Percentiles rank a stretch among this genome's conserved stretches.
Conservation (phyloP, 2,797 vertebrate genomes). For the Dermochelys coriacea region DNA sequence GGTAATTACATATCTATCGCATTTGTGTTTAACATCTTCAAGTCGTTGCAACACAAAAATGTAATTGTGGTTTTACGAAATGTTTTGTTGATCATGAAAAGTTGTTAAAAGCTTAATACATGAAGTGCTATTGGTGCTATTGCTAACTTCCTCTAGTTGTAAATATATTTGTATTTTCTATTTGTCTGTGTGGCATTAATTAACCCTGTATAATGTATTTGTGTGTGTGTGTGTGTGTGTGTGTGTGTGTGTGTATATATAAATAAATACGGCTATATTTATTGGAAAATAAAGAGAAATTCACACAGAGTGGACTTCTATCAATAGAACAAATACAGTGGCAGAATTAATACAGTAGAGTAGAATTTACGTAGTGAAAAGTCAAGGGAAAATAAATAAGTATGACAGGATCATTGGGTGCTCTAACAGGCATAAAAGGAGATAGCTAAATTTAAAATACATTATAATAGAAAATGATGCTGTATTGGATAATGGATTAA, state of each 20-base stretch:
- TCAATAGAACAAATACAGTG: neutral
- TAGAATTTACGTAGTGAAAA: neutral
- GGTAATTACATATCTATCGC: neutral
- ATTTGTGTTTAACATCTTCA: neutral
- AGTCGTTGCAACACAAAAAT: neutral
- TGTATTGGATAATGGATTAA: neutral
- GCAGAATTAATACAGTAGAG: neutral
- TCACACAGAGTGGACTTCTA: neutral
- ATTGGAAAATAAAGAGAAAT: neutral
- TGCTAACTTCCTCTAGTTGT: neutral
- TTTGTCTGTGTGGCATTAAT: neutral
- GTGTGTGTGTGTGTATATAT: too few relatives aligned
- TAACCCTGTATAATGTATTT: too few relatives aligned
- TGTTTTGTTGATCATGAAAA: neutral
- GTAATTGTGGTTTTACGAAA: neutral
- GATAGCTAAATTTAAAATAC: slow-evolving; percentile 14
- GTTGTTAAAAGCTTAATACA: neutral
- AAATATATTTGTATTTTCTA: neutral
- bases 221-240: too few relatives aligned
- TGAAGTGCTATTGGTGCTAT: neutral
- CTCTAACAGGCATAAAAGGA: slow-evolving; percentile 12
- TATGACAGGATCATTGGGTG: neutral
- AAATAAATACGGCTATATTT: fast-evolving
- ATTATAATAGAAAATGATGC: neutral
- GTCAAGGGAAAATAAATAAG: slow-evolving; percentile 20